Conservation (phyloP, 2,888 invertebrate genomes). For the Axea sp. region DNA sequence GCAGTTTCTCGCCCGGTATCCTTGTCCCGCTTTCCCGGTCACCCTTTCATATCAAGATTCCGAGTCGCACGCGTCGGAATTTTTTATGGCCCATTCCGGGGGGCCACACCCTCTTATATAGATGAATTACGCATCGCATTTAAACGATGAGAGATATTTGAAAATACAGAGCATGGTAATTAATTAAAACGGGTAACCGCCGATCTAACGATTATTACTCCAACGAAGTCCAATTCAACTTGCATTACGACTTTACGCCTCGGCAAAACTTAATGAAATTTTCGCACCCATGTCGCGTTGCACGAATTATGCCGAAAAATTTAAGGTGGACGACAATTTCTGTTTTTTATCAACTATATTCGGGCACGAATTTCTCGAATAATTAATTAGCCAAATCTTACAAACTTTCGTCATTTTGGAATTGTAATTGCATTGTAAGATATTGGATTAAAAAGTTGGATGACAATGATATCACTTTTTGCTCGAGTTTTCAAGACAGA, state of each 20-base stretch:
- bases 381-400: no score
- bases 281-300: neutral
- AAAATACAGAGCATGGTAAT: conserved; percentile 43
- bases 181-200: conserved; percentile 38
- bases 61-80: conserved; percentile 71
- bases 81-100: conserved; percentile 64
- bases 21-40: conserved; percentile 58
- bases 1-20: conserved; percentile 51
- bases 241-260: conserved; percentile 11
- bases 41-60: conserved; percentile 73
- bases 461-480: no score
- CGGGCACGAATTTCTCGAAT: no score
- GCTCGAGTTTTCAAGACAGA: no score
- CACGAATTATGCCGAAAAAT: no score
- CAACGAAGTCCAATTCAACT: conserved; percentile 10
- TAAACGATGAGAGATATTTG: conserved; percentile 17
- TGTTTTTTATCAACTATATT: no score
- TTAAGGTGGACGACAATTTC: no score
- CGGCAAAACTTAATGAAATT: conserved; percentile 18
- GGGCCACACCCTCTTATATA: conserved; percentile 60
- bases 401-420: no score
- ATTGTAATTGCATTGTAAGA: no score
- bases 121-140: conserved; percentile 45
- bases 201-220: conserved; percentile 26
- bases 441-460: no score